Conservation (phyloP, 1,140 invertebrate species). For the Drosophila setifemur region DNA sequence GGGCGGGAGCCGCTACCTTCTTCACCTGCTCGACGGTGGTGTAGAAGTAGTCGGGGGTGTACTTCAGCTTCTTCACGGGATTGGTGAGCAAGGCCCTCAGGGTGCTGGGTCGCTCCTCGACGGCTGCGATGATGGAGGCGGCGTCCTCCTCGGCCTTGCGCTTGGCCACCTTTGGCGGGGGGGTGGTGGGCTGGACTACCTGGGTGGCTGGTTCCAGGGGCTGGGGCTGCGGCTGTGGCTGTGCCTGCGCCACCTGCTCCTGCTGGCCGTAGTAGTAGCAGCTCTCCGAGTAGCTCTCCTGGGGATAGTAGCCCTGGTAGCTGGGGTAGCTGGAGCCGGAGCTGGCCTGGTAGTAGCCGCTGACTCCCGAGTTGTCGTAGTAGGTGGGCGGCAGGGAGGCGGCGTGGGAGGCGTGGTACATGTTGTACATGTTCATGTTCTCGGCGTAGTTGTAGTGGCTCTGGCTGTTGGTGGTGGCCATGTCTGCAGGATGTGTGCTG, state of each 20-base stretch:
- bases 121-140: slow-evolving; percentile 58
- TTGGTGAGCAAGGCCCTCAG: slow-evolving; percentile 83
- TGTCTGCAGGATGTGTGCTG: slow-evolving; percentile 21
- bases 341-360: slow-evolving; percentile 43
- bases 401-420: no score
- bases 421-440: slow-evolving; percentile 73
- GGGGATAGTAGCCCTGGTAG: slow-evolving; percentile 47
- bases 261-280: slow-evolving; percentile 51
- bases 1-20: slow-evolving; percentile 36
- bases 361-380: slow-evolving; percentile 47
- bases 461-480: slow-evolving; percentile 72
- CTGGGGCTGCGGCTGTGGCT: not conserved
- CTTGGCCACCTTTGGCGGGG: slow-evolving; percentile 44
- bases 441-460: slow-evolving; percentile 66
- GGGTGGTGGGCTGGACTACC: not conserved
- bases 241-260: not conserved
- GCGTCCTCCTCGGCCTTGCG: slow-evolving; percentile 63
- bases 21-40: slow-evolving; percentile 68
- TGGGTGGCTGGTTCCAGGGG: no score
- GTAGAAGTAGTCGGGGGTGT: slow-evolving; percentile 78
- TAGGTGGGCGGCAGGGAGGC: slow-evolving; percentile 57
- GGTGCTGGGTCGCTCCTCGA: slow-evolving; percentile 76
- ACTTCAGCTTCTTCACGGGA: slow-evolving; percentile 82
- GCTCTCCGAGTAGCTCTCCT: slow-evolving; percentile 55
- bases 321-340: slow-evolving; percentile 37